phyloP scores from a whole-genome alignment of 2,113 vertebrate species.

The Struthidea cinerea region DNA sequence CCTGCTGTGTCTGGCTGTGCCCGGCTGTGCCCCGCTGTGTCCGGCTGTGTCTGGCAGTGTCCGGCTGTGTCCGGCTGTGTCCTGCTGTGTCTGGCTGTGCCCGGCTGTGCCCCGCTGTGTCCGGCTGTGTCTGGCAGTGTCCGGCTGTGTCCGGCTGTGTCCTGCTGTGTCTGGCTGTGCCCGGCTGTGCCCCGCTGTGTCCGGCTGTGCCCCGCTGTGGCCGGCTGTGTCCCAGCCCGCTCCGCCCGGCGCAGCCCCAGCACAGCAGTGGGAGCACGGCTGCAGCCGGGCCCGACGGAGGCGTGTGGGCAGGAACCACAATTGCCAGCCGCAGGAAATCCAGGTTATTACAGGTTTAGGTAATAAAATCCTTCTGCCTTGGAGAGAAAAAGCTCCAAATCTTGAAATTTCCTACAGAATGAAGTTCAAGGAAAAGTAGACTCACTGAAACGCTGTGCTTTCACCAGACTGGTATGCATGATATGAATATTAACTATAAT shows the following conservation, averaged over 20 bases:
- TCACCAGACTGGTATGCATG: background rate
- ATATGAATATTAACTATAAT: slow-evolving; percentile 21
- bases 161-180: too few species aligned
- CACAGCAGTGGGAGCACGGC: fast-evolving
- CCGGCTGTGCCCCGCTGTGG: too few species aligned
- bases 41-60: too few species aligned
- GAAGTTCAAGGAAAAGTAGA: background rate
- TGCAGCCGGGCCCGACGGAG: background rate
- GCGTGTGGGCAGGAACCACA: background rate
- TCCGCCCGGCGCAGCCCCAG: fast-evolving
- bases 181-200: too few species aligned
- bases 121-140: too few species aligned
- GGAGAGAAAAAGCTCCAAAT: background rate
- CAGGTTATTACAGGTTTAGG: background rate
- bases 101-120: background rate
- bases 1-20: too few species aligned
- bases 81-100: background rate
- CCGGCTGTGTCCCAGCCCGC: fast-evolving
- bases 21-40: too few species aligned
- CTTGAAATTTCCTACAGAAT: background rate
- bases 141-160: too few species aligned
- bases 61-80: fast-evolving
- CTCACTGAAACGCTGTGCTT: background rate
- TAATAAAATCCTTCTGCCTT: background rate
- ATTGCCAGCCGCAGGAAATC: background rate